Conservation (phyloP, 2,797 vertebrate genomes). For the Hemitrygon akajei region DNA sequence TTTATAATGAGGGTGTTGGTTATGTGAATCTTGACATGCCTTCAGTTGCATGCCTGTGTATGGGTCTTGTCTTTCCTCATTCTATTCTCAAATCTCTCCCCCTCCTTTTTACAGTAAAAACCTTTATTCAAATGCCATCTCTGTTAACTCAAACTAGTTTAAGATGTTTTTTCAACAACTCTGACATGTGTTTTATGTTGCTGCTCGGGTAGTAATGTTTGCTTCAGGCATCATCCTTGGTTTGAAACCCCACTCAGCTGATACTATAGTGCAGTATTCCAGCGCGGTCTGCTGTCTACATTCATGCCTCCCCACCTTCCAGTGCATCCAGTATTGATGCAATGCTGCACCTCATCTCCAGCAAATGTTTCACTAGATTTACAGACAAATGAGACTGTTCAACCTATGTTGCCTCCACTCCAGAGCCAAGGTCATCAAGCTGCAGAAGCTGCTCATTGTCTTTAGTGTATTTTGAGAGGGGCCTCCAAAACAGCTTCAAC, state of each 20-base stretch:
- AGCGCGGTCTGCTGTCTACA: too few species aligned
- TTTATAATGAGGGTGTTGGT: background rate
- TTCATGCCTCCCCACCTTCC: too few species aligned
- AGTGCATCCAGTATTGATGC: too few species aligned
- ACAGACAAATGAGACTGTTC: too few species aligned
- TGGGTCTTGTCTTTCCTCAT: background rate
- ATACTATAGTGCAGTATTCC: background rate
- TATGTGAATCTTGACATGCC: background rate
- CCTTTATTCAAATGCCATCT: background rate
- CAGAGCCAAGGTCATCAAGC: too few species aligned
- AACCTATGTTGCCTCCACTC: too few species aligned
- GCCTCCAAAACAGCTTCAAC: too few species aligned
- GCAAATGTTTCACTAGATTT: too few species aligned
- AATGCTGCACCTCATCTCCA: too few species aligned
- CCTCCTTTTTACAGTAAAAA: background rate
- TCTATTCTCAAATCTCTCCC: background rate
- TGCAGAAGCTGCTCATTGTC: too few species aligned
- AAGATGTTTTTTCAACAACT: background rate
- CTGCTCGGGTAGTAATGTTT: background rate
- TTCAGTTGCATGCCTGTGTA: background rate
- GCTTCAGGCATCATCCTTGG: background rate
- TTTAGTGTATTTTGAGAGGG: too few species aligned
- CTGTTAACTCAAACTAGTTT: background rate
- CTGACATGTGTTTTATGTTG: background rate
- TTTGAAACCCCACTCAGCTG: background rate